Base-by-base conservation (phyloP, 2,888 invertebrate genomes). In the Agonopterix subpropinquella region DNA sequence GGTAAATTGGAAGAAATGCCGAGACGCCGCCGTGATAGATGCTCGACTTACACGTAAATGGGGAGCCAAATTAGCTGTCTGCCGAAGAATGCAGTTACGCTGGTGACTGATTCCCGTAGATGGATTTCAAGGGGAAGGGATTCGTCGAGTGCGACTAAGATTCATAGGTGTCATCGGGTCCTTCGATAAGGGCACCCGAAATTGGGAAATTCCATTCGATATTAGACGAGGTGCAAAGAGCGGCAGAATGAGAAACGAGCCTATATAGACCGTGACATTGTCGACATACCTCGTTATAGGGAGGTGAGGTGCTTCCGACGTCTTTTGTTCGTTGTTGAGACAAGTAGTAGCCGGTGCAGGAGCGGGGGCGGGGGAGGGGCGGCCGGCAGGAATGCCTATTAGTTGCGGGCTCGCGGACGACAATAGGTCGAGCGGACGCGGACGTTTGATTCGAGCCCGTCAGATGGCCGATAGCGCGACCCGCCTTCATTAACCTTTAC, bases 41-140 rank as follows among this genome's bases (percentile, higher is more conserved):
- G 80, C 73, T 66, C 68, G 75, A 73, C 79, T 78, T 83, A 78
- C 83, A 84, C 82, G 85, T 75, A 78, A 81, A 79, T 75, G 79
- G 80, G 80, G 78, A 73, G 63, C 77, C 78, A 75, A 81, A 84
- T 86, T 87, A 84, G 84, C 81, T 83, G 86, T 82, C 83, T 71
- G 66, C 65, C 62, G 73, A 76, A 80, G 85, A 85, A 85, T 84
- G 86, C 85, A 85, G 78, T 82, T 80, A 73, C 74, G 62, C 57
- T 66, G 68, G 76, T 84, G 85, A 86, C 78, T 79, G 82, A 86
- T 86, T 68, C 72, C 67, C 61, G 60, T 49, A 59, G 60, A 61
- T 61, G 66, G 68, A 66, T 71, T 65, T 65, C 65, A 56, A 55
- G 67, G 70, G 64, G 63, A 53, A 59, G 56, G 59, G 61, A 61